Evolutionary conservation across 2,113 vertebrate species (phyloP).

Genomic region (Sinocyclocheilus rhinocerous): DNA sequence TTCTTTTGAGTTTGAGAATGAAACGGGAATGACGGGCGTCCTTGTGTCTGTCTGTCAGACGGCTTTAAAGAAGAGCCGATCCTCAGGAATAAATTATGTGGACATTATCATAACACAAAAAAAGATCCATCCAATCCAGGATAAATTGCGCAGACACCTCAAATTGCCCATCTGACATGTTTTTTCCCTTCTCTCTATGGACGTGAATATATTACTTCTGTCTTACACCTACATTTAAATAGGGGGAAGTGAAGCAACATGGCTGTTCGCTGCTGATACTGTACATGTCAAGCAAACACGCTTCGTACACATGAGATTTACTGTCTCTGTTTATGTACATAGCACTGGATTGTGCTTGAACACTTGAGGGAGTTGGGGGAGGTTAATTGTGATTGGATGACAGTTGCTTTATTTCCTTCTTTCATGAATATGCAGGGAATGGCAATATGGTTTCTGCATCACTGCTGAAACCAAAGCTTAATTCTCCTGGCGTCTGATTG

Average conservation of each 20-base stretch:
- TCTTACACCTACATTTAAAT: constrained; percentile 26
- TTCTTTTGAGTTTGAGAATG: constrained; percentile 3
- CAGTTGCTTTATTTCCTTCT: not conserved
- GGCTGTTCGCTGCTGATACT: constrained; percentile 19
- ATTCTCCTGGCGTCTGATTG: not conserved
- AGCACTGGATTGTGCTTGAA: not conserved
- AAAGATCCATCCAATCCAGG: constrained; percentile 44
- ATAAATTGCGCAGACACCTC: constrained; percentile 46
- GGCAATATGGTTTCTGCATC: too few species aligned
- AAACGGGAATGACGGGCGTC: not conserved
- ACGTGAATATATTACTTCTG: constrained; percentile 31
- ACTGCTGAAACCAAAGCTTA: not conserved
- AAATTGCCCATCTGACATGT: constrained; percentile 50
- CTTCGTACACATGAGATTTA: not conserved
- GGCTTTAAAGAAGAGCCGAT: constrained; percentile 42
- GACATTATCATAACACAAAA: constrained; percentile 52
- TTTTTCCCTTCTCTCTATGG: not conserved
- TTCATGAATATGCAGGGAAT: not conserved
- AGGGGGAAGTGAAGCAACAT: constrained; percentile 7
- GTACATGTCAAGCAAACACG: constrained; percentile 20
- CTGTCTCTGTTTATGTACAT: constrained; percentile 30
- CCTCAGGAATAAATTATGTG: constrained; percentile 51
- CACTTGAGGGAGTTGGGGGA: not conserved
- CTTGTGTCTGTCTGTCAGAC: constrained; percentile 20
- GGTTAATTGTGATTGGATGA: constrained; percentile 24